Percentiles rank a stretch among this genome's conserved stretches.
These are phyloP conservation scores for Tonatia bakeri DNA, from an alignment of 2,113 vertebrate genomes.

Conservation along the genomic window DNA sequence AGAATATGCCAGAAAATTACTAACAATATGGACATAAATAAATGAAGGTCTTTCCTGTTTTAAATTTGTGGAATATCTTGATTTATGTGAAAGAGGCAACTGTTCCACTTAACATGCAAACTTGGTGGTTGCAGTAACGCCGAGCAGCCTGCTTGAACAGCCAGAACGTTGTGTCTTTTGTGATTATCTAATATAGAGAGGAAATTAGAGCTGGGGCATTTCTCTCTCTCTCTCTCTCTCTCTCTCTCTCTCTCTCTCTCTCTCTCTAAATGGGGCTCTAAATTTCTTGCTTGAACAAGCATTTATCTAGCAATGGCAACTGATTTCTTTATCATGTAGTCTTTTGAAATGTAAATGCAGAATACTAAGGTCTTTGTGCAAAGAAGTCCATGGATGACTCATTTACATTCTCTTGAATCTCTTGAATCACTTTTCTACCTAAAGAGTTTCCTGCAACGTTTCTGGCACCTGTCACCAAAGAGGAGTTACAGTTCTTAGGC, in stretches of 20 bases:
- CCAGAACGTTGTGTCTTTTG: conserved; percentile 55
- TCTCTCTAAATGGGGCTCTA: conserved; percentile 41
- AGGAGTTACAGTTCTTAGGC: not conserved
- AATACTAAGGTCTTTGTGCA: conserved; percentile 59
- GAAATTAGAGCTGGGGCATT: conserved; percentile 64
- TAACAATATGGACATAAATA: not conserved
- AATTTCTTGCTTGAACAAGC: conserved; percentile 70
- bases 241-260: not conserved
- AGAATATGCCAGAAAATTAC: not conserved
- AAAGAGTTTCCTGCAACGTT: conserved; percentile 1
- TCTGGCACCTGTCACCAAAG: not conserved
- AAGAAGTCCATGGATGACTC: conserved; percentile 63
- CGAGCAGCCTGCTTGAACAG: conserved; percentile 34
- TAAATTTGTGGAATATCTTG: conserved; percentile 24
- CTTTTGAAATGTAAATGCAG: conserved; percentile 80
- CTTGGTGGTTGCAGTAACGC: conserved; percentile 32
- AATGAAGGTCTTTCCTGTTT: not conserved
- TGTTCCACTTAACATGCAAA: conserved; percentile 28
- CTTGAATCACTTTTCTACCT: conserved; percentile 22
- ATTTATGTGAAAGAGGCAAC: conserved; percentile 45
- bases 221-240: not conserved
- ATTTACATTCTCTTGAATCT: conserved; percentile 68
- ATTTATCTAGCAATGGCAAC: conserved; percentile 78
- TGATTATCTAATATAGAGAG: conserved; percentile 54
- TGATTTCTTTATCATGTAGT: conserved; percentile 72